Percentiles rank a stretch among this genome's conserved stretches.
Conservation (phyloP, 1,140 invertebrate species). For the Macrotrachela quadricornifera region DNA sequence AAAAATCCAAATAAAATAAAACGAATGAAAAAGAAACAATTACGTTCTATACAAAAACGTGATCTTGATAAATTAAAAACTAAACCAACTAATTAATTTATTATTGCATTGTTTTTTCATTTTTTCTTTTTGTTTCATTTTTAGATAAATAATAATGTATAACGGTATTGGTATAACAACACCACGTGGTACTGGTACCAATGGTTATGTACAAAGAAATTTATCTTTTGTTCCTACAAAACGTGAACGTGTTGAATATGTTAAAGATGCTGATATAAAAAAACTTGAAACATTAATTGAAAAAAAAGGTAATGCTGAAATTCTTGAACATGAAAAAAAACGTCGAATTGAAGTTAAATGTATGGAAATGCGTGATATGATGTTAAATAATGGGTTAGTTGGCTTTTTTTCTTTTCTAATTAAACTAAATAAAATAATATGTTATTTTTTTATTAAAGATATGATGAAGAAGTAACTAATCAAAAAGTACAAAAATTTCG, state of each 20-base stretch:
- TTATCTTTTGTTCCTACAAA: constrained; percentile 61
- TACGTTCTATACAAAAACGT: too few relatives aligned
- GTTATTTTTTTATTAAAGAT: constrained; percentile 15
- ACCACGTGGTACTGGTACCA: constrained; percentile 83
- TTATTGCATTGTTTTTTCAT: too few relatives aligned
- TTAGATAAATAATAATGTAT: constrained; percentile 47
- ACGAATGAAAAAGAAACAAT: too few relatives aligned
- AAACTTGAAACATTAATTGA: constrained; percentile 60
- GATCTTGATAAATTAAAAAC: too few relatives aligned
- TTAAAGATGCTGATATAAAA: constrained; percentile 64
- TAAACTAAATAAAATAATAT: too few relatives aligned
- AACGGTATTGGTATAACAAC: constrained; percentile 91
- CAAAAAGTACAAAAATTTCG: constrained; percentile 55
- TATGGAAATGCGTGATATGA: constrained; percentile 69
- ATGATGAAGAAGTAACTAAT: constrained; percentile 51
- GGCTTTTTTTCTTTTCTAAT: too few relatives aligned
- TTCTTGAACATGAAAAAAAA: constrained; percentile 81
- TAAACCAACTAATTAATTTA: too few relatives aligned
- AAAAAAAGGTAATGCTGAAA: constrained; percentile 73
- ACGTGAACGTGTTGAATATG: constrained; percentile 61
- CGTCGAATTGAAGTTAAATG: constrained; percentile 87
- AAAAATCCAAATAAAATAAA: too few relatives aligned
- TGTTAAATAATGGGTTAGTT: constrained; percentile 60
- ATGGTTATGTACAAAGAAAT: constrained; percentile 90
- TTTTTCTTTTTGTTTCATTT: too few relatives aligned